Evolutionary conservation across 2,113 vertebrate species (phyloP), one percentile per base, ranked within the genome.

Genomic region (Pangasianodon hypophthalmus): DNA sequence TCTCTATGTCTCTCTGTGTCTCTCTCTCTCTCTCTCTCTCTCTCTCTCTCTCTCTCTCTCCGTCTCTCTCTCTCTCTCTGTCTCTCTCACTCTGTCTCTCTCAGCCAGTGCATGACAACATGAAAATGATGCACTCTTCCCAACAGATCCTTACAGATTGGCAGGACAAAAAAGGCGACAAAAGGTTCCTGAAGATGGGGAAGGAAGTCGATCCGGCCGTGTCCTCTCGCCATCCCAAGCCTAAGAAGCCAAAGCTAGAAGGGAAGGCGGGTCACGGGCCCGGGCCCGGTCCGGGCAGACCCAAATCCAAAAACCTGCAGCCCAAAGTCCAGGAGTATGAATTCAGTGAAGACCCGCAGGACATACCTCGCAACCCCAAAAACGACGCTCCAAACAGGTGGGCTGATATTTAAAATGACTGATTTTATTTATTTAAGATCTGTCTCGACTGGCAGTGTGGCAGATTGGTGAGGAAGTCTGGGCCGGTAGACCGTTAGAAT

Each of bases 81-180:
- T 32, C 11, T 73, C 37, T 41, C 16, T 41, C n/a, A 6, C 11
- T 73, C 19, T 77, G 21, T 77, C 44, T 44, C 21, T 80, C 19
- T 50, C 24, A 1, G 18, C 18, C 71, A 44, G 16, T 8, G 18
- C 37, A 41, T 24, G 16, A 75, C 8, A 5, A 29, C 29, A 54
- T 54, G n/a, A 50, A 50, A 46, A 13, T 41, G 6, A 8, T 83
- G 11, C 16, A 54, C 3, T 13, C 14, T 94, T 75, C 91, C 7
- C 93, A 93, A 85, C 95, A 99, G 98, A 99, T 99, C 93, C 96
- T 99, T 77, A 99, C 98, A 0, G 98, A 99, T 91, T 99, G 98
- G 98, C 98, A 99, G 92, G 98, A 99, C 94, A 99, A 99, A 94
- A 99, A 99, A 91, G 98, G 98, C 0, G 98, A 99, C 89, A 96